phyloP scores from a whole-genome alignment of 1,140 invertebrate species.

The Tetramorium parvispinum region DNA sequence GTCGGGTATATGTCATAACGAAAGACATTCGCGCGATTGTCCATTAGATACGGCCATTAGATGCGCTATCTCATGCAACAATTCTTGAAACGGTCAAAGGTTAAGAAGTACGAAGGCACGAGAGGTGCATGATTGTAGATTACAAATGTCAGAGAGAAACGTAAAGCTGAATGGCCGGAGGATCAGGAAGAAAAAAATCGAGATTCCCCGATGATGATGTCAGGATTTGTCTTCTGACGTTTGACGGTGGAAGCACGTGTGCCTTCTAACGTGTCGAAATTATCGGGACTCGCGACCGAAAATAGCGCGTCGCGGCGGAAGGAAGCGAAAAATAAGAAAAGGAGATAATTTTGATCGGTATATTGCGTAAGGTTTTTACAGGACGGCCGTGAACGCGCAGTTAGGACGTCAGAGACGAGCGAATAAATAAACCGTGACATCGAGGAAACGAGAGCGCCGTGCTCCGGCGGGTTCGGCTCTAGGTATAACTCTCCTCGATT shows the following conservation, averaged over 20 bases:
- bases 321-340: not conserved
- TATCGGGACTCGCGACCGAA: not conserved
- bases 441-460: slow-evolving; percentile 73
- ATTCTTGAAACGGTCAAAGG: slow-evolving; percentile 23
- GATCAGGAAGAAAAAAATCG: no score
- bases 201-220: not conserved
- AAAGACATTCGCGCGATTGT: slow-evolving; percentile 31
- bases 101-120: slow-evolving; percentile 10
- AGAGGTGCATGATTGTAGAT: not conserved
- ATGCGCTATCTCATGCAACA: not conserved
- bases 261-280: not conserved
- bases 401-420: slow-evolving; percentile 35
- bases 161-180: not conserved
- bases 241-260: not conserved
- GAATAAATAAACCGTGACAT: slow-evolving; percentile 74
- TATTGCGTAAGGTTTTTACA: slow-evolving; percentile 33
- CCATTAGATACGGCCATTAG: slow-evolving; percentile 16
- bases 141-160: not conserved
- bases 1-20: not conserved
- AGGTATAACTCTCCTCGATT: slow-evolving; percentile 70
- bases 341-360: not conserved
- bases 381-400: slow-evolving; percentile 27
- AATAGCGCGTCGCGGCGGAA: not conserved
- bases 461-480: slow-evolving; percentile 28
- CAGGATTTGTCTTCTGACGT: not conserved